Conservation (phyloP, 2,888 invertebrate species). For the Cantharis rufa region DNA sequence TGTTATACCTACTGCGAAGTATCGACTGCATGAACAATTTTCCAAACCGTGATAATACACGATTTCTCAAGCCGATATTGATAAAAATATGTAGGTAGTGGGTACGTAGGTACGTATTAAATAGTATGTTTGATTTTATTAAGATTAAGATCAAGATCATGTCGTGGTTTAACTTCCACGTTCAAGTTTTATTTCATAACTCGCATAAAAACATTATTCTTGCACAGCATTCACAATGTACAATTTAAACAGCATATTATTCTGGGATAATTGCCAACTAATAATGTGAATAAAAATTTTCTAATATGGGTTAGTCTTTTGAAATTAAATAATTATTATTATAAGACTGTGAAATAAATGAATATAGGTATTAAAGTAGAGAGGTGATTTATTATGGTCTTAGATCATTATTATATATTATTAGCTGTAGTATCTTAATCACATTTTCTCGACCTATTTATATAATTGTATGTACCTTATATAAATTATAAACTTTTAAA, state of each 20-base stretch:
- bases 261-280: neutral
- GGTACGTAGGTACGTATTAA: neutral
- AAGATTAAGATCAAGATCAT: neutral
- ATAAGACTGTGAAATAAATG: neutral
- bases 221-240: too few species aligned
- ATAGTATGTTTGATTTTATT: neutral
- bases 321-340: neutral
- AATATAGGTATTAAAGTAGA: neutral
- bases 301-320: neutral
- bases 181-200: too few species aligned
- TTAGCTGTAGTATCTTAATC: neutral
- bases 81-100: neutral
- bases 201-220: too few species aligned
- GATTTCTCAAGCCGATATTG: neutral
- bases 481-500: too few species aligned
- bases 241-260: too few species aligned
- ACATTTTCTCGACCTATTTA: too few species aligned
- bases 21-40: neutral
- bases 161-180: too few species aligned
- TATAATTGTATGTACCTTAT: too few species aligned
- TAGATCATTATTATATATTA: too few species aligned
- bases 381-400: neutral
- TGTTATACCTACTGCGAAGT: neutral
- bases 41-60: neutral
- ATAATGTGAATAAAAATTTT: neutral